Conservation (phyloP, 1,140 invertebrate species). For the Pogonomyrmex barbatus region DNA sequence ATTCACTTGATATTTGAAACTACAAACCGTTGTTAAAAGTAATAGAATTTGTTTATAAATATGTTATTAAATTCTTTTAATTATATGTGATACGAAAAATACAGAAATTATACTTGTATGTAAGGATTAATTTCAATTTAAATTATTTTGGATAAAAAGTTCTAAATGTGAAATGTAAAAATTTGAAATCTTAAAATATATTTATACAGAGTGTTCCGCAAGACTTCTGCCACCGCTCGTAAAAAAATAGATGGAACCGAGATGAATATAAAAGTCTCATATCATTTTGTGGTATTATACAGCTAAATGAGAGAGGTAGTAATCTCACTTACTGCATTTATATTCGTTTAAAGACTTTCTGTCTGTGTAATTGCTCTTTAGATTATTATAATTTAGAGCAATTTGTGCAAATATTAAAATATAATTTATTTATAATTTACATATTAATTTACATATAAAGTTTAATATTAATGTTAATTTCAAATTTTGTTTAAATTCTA, state of each 20-base stretch:
- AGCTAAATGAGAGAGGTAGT: not conserved
- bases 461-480: no score
- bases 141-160: not conserved
- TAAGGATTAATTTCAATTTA: not conserved
- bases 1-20: constrained; percentile 16
- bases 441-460: no score
- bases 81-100: not conserved
- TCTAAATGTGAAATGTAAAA: not conserved
- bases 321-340: not conserved
- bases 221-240: no score
- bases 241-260: no score
- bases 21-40: constrained; percentile 1
- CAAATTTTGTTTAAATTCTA: not conserved
- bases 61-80: constrained; percentile 1
- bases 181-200: no score
- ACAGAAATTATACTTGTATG: not conserved
- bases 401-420: not conserved
- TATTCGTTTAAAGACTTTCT: not conserved
- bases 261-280: no score
- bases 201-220: no score
- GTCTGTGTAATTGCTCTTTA: not conserved
- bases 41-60: not conserved
- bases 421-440: not conserved
- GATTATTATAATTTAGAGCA: not conserved
- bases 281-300: not conserved